A percentile compares a stretch with the other conserved stretches of the same genome.
These are phyloP conservation scores for Sphenodon punctatus DNA, from an alignment of 2,797 vertebrate species.

Conservation along the genomic window DNA sequence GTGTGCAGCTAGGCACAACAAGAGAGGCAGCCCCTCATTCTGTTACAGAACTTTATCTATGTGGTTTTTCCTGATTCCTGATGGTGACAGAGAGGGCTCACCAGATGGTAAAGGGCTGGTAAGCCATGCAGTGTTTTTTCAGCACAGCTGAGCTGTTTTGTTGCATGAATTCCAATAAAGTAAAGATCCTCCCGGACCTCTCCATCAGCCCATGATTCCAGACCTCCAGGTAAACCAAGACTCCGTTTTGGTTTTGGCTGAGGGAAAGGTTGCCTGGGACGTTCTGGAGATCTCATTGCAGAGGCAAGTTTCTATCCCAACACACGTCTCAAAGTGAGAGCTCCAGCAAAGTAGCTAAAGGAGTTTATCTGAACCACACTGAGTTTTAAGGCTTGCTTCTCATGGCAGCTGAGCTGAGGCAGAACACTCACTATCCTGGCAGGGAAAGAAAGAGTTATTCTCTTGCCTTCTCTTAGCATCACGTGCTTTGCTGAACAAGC, in stretches of 20 bases:
- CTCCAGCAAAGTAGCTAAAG: not conserved
- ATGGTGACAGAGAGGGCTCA: not conserved
- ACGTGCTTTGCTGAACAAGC: not conserved
- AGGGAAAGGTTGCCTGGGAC: not conserved
- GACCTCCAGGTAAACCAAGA: too few relatives aligned
- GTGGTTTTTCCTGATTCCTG: not conserved
- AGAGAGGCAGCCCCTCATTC: not conserved
- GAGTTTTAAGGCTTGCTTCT: rapidly evolving
- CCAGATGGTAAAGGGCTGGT: not conserved
- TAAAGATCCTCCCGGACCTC: rapidly evolving
- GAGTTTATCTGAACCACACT: not conserved
- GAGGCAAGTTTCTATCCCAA: not conserved
- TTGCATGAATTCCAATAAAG: not conserved
- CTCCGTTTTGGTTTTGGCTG: too few relatives aligned
- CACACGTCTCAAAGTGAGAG: not conserved
- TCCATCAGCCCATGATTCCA: not conserved
- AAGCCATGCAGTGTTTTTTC: not conserved
- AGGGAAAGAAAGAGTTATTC: slow-evolving; percentile 1
- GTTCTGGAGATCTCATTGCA: too few relatives aligned
- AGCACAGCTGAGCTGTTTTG: not conserved
- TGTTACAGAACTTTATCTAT: too few relatives aligned
- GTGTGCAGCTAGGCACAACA: too few relatives aligned
- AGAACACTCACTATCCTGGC: not conserved
- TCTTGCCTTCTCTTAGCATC: not conserved
- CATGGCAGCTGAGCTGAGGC: not conserved